Percentiles rank a stretch among this genome's conserved stretches.
Evolutionary conservation across 2,113 vertebrate species (phyloP).

Genomic region (Ailuropoda melanoleuca): DNA sequence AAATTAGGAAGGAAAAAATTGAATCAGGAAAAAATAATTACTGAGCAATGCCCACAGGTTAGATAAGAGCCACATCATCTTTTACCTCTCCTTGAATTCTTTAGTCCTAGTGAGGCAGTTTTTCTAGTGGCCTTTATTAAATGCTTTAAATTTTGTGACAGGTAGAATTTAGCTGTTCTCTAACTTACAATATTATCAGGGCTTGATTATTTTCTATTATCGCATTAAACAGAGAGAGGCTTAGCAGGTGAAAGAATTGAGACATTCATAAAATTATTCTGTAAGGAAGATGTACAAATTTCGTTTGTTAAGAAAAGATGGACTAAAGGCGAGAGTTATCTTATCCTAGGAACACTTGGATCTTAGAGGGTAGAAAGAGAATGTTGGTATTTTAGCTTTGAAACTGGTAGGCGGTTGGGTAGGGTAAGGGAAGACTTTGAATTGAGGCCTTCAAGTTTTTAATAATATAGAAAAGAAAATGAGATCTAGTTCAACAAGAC

Average conservation of each 20-base stretch:
- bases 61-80: background rate
- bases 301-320: background rate
- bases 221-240: conserved; percentile 28
- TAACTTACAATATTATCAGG: background rate
- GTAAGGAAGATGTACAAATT: background rate
- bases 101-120: background rate
- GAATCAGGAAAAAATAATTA: background rate
- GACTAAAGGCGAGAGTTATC: background rate
- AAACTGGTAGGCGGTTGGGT: background rate
- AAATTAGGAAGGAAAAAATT: conserved; percentile 16
- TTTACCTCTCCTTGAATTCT: background rate
- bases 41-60: background rate
- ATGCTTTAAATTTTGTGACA: conserved; percentile 25
- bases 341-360: background rate
- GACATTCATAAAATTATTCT: conserved; percentile 28
- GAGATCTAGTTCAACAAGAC: conserved; percentile 6
- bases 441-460: conserved; percentile 32
- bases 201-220: conserved; percentile 20
- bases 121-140: background rate
- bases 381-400: background rate
- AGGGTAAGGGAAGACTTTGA: background rate
- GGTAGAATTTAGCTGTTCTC: conserved; percentile 4
- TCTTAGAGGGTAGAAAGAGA: background rate
- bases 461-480: background rate
- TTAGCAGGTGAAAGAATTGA: background rate